Percentiles rank a stretch among this genome's conserved stretches.
phyloP scores from a whole-genome alignment of 2,113 vertebrate species.

The Antechinus stuartii region DNA sequence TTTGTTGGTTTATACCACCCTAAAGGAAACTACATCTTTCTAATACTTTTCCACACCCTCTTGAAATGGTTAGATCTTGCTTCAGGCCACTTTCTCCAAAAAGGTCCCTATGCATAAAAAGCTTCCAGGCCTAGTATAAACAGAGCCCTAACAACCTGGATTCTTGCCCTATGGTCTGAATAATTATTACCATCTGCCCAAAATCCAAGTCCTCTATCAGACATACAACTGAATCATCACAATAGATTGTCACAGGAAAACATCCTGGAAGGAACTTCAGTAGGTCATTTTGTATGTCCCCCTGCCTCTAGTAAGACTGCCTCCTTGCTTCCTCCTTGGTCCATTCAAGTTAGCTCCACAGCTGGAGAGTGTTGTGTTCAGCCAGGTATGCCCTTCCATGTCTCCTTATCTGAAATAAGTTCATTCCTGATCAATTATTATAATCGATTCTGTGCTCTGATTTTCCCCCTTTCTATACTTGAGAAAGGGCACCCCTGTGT shows the following conservation, averaged over 20 bases:
- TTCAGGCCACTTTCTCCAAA: conserved; percentile 35
- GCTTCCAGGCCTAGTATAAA: neutral
- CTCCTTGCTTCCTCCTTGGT: conserved; percentile 27
- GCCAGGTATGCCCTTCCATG: conserved; percentile 46
- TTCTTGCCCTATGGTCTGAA: neutral
- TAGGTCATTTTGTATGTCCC: too few relatives aligned
- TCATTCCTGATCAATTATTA: neutral
- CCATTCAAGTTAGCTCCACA: conserved; percentile 32
- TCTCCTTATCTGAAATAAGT: neutral
- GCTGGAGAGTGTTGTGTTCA: conserved; percentile 62
- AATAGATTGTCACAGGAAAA: neutral
- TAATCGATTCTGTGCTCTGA: neutral
- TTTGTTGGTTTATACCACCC: neutral
- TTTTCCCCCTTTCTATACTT: conserved; percentile 18
- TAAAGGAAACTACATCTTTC: conserved; percentile 1
- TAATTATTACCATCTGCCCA: neutral
- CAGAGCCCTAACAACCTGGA: neutral
- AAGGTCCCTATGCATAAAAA: neutral
- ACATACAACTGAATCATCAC: neutral
- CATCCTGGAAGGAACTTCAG: neutral
- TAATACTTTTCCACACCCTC: neutral
- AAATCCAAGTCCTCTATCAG: neutral
- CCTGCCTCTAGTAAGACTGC: neutral
- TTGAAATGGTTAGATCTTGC: conserved; percentile 25
- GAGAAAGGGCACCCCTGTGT: neutral